Percentiles rank a stretch among this genome's conserved stretches.
Evolutionary conservation across 2,888 invertebrate genomes (phyloP).

Genomic region (Dilophus febrilis): DNA sequence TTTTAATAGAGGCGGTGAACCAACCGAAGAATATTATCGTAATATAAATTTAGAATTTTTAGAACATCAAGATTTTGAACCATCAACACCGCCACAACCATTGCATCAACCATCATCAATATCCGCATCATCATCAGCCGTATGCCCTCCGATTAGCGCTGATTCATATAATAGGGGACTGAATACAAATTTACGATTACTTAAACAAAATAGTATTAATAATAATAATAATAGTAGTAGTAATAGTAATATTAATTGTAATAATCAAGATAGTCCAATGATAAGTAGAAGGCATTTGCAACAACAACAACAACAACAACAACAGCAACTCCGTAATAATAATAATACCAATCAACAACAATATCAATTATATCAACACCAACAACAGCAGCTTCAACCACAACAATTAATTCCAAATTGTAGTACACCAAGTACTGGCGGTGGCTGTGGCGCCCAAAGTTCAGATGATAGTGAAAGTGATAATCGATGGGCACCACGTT

Average conservation of each 20-base stretch:
- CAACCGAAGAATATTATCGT: conserved; percentile 18
- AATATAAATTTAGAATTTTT: conserved; percentile 19
- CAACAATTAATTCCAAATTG: conserved; percentile 5
- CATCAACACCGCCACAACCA: conserved; percentile 14
- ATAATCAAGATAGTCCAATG: conserved; percentile 8
- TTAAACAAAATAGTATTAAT: not conserved
- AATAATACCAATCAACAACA: conserved; percentile 7
- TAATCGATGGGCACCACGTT: conserved; percentile 15
- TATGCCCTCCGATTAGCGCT: not conserved
- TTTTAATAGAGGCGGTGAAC: conserved; percentile 18
- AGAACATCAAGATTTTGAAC: conserved; percentile 17
- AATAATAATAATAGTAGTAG: too few species aligned
- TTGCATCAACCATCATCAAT: not conserved
- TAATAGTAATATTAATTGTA: conserved; percentile 1
- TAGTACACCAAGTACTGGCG: conserved; percentile 3
- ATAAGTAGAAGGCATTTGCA: conserved; percentile 9
- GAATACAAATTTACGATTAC: not conserved
- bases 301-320: conserved; percentile 2
- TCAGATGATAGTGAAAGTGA: conserved; percentile 18
- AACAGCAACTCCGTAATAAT: conserved; percentile 2
- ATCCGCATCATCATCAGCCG: not conserved
- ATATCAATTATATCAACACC: conserved; percentile 8
- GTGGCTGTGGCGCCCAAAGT: conserved; percentile 9
- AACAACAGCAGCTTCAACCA: conserved; percentile 9
- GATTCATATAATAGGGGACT: not conserved